A percentile compares a stretch with the other conserved stretches of the same genome.
Evolutionary conservation across 2,888 invertebrate genomes (phyloP).

Genomic region (Drosophila suboccidentalis): DNA sequence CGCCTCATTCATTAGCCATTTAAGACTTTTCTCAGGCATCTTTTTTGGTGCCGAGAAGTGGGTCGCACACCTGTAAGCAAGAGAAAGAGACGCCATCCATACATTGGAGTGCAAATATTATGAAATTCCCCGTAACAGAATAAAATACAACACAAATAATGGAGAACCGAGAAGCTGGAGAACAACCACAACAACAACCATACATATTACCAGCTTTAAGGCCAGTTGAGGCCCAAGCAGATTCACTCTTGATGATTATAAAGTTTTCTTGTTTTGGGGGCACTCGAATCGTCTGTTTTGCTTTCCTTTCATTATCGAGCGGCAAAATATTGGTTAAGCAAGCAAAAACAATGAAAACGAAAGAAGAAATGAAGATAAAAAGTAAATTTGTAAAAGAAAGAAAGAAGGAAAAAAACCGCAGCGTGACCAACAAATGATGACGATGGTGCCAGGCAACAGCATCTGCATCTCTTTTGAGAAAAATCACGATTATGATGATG

Average conservation of each 20-base stretch:
- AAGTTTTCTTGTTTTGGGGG: conserved; percentile 69
- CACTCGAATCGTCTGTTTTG: conserved; percentile 63
- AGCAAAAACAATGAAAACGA: conserved; percentile 79
- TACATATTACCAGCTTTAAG: conserved; percentile 64
- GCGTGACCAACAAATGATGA: conserved; percentile 78
- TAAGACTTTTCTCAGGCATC: conserved; percentile 70
- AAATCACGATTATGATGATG: conserved; percentile 72
- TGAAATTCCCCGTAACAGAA: conserved; percentile 65
- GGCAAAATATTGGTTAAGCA: conserved; percentile 81
- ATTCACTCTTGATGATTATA: conserved; percentile 81
- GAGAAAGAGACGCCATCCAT: conserved; percentile 42
- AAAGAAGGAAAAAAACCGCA: conserved; percentile 52
- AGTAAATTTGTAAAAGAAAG: conserved; percentile 56
- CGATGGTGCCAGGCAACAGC: conserved; percentile 57
- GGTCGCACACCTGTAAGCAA: conserved; percentile 73
- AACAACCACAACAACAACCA: conserved; percentile 31
- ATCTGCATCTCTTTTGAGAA: conserved; percentile 64
- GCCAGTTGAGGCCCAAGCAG: conserved; percentile 55
- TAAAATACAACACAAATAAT: conserved; percentile 57
- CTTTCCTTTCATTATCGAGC: conserved; percentile 81
- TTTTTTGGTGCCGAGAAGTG: conserved; percentile 45
- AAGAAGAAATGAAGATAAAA: conserved; percentile 60
- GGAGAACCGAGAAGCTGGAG: conserved; percentile 38
- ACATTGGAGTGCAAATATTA: conserved; percentile 69
- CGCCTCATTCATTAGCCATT: conserved; percentile 67